Conservation (phyloP, 2,888 invertebrate species). For the Cheilosia vulpina region DNA sequence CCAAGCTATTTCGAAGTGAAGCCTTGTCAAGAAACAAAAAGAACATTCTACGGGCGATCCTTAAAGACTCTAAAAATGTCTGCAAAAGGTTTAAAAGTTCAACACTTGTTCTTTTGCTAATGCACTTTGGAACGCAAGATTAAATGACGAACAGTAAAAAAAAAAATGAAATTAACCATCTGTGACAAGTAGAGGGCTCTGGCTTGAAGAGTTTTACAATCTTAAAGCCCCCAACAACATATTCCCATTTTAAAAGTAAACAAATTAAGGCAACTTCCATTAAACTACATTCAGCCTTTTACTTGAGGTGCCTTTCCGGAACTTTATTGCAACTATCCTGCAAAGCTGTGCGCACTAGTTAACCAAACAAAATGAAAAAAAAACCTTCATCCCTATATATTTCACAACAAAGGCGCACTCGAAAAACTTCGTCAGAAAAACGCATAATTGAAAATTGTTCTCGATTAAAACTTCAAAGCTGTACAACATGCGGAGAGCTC, state of each 20-base stretch:
- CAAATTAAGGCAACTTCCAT: constrained; percentile 5
- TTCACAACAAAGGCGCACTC: not conserved
- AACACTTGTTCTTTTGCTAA: too few relatives aligned
- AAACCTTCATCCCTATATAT: not conserved
- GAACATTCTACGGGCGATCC: too few relatives aligned
- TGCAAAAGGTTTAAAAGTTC: too few relatives aligned
- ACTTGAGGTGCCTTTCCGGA: constrained; percentile 19
- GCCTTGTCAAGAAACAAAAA: too few relatives aligned
- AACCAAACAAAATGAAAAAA: constrained; percentile 11
- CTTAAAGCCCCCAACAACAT: not conserved
- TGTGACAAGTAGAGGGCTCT: too few relatives aligned
- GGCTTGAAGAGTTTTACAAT: not conserved
- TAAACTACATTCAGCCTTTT: constrained; percentile 11
- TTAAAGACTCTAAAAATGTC: too few relatives aligned
- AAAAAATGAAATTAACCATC: too few relatives aligned
- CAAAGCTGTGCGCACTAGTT: constrained; percentile 13
- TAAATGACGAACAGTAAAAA: too few relatives aligned
- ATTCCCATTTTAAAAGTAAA: not conserved
- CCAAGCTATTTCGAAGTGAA: too few relatives aligned
- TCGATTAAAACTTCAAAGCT: constrained; percentile 61
- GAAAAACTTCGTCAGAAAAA: constrained; percentile 18
- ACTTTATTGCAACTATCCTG: constrained; percentile 14
- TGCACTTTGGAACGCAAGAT: too few relatives aligned
- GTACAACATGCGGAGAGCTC: not conserved
- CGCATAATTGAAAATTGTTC: constrained; percentile 54